Evolutionary conservation across 2,797 vertebrate species (phyloP).

Genomic region (Potorous gilbertii): DNA sequence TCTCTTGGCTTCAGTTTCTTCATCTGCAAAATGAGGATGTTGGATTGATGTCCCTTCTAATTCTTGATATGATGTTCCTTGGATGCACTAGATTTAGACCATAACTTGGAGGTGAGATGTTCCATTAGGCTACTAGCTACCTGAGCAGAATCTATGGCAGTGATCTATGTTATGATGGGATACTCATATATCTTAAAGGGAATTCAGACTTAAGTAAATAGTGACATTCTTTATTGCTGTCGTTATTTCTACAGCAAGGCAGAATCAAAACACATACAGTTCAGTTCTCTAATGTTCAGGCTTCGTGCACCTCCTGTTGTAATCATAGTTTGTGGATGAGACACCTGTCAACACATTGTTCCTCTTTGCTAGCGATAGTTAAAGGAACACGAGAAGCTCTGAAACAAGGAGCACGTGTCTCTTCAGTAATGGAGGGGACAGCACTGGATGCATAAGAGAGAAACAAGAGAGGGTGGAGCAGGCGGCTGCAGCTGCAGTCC

Average conservation of each 20-base stretch:
- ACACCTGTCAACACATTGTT: slow-evolving; percentile 58
- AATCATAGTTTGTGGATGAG: slow-evolving; percentile 63
- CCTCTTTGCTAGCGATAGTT: slow-evolving; percentile 61
- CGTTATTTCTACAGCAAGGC: slow-evolving; percentile 32
- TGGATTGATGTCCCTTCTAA: background rate
- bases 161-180: slow-evolving; percentile 35
- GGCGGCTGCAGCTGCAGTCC: slow-evolving; percentile 48
- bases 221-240: slow-evolving; percentile 11
- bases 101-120: slow-evolving; percentile 37
- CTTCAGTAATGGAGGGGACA: slow-evolving; percentile 79
- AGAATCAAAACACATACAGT: slow-evolving; percentile 21
- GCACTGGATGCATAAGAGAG: slow-evolving; percentile 77
- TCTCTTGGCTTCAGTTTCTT: background rate
- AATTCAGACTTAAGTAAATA: slow-evolving; percentile 62
- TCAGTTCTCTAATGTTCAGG: slow-evolving; percentile 33
- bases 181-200: slow-evolving; percentile 35
- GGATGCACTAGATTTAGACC: slow-evolving; percentile 55
- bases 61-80: background rate
- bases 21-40: background rate
- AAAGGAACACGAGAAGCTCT: slow-evolving; percentile 64
- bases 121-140: background rate
- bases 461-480: slow-evolving; percentile 60
- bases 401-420: slow-evolving; percentile 51
- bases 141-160: slow-evolving; percentile 2
- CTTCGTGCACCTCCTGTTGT: slow-evolving; percentile 51